Conservation (phyloP, 2,888 invertebrate genomes). For the Eristalis pertinax region DNA sequence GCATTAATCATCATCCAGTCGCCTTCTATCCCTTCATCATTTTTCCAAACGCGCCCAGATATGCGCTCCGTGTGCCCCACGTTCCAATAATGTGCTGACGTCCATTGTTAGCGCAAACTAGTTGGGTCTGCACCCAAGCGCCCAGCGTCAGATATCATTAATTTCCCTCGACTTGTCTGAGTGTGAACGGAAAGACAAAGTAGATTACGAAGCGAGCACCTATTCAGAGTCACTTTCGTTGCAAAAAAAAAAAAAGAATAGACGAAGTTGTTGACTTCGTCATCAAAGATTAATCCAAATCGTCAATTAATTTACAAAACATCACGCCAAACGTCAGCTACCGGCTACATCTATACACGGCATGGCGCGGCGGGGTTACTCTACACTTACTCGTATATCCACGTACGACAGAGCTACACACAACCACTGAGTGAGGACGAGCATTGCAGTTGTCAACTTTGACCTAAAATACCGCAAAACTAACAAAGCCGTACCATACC, state of each 20-base stretch:
- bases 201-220: background rate
- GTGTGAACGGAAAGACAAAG: background rate
- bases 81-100: background rate
- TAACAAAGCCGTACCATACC: slow-evolving; percentile 37
- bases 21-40: slow-evolving; percentile 27
- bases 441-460: slow-evolving; percentile 67
- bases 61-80: background rate
- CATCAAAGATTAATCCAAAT: slow-evolving; percentile 40
- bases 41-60: slow-evolving; percentile 1
- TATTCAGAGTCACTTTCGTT: slow-evolving; percentile 18
- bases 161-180: background rate
- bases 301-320: slow-evolving; percentile 41
- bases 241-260: background rate
- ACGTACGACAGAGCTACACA: background rate
- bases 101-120: slow-evolving; percentile 2
- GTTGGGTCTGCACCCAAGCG: background rate
- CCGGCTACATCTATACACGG: background rate
- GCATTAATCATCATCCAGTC: slow-evolving; percentile 42
- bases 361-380: background rate
- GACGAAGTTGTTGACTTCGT: background rate
- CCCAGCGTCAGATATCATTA: slow-evolving; percentile 2
- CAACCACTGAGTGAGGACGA: slow-evolving; percentile 32
- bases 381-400: background rate
- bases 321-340: background rate
- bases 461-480: slow-evolving; percentile 68